Conservation (phyloP, 92 coral and sea anemone species). For the Porites divaricata region DNA sequence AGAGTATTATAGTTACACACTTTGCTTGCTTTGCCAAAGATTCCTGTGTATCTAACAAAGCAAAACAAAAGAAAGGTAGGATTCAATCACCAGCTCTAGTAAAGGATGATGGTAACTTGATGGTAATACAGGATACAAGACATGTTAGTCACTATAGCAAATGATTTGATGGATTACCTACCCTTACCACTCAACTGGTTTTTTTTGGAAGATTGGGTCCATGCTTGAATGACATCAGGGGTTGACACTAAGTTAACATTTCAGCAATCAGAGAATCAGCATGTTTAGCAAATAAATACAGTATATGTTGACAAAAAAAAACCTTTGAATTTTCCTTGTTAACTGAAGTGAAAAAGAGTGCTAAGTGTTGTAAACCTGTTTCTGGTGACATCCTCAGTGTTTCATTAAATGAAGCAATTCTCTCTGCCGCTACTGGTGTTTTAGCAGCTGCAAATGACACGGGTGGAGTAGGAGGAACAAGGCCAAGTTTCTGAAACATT, state of each 20-base stretch:
- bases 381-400: slow-evolving; percentile 80
- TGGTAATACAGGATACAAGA: no score
- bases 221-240: slow-evolving; percentile 87
- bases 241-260: slow-evolving; percentile 69
- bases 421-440: slow-evolving; percentile 75
- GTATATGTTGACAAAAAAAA: no score
- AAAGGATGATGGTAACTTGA: neutral
- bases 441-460: slow-evolving; percentile 84
- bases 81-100: neutral
- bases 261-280: neutral
- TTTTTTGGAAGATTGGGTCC: slow-evolving; percentile 72
- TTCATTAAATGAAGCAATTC: slow-evolving; percentile 70
- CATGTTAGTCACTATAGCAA: no score
- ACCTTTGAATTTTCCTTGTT: no score
- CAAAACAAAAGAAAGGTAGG: neutral
- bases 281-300: no score
- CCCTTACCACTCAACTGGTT: slow-evolving; percentile 54
- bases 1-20: neutral
- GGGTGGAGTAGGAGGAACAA: slow-evolving; percentile 95
- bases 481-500: slow-evolving; percentile 74
- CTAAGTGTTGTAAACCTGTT: slow-evolving; percentile 51
- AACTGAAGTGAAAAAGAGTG: no score
- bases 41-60: slow-evolving; percentile 20
- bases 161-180: no score
- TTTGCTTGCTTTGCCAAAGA: slow-evolving; percentile 8